A percentile compares a stretch with the other conserved stretches of the same genome.
Evolutionary conservation across 2,113 vertebrate species (phyloP).

Genomic region (Gnathonemus echidnorhynchus): DNA sequence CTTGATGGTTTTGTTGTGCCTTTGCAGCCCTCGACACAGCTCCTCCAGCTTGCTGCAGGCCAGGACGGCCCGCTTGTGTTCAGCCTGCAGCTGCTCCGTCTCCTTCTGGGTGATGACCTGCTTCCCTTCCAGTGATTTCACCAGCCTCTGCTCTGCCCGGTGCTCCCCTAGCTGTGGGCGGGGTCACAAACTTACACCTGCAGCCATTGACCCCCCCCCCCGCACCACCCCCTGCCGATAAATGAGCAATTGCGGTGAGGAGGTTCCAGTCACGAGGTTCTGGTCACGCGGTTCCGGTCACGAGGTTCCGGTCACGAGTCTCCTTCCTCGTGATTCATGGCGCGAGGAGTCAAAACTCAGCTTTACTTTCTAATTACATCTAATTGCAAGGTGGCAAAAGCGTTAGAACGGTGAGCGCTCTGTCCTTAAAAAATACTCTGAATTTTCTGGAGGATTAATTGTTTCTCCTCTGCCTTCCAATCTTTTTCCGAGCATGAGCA

Average conservation of each 20-base stretch:
- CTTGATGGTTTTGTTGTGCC: constrained; percentile 78
- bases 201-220: background rate
- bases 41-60: constrained; percentile 83
- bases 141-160: constrained; percentile 64
- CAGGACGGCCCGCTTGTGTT: constrained; percentile 66
- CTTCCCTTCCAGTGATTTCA: constrained; percentile 70
- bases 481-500: background rate
- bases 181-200: background rate
- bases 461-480: background rate
- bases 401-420: background rate
- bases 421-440: background rate
- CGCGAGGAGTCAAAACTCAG: background rate
- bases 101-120: constrained; percentile 68
- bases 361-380: background rate
- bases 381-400: background rate
- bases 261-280: background rate
- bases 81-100: constrained; percentile 73
- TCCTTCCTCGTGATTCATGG: background rate
- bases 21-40: constrained; percentile 83
- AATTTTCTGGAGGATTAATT: background rate
- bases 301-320: background rate
- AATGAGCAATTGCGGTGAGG: background rate
- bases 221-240: background rate
- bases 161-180: constrained; percentile 65
- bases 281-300: too few relatives aligned